Conservation (phyloP, 2,888 invertebrate genomes). For the Drosophila vallismaia region DNA sequence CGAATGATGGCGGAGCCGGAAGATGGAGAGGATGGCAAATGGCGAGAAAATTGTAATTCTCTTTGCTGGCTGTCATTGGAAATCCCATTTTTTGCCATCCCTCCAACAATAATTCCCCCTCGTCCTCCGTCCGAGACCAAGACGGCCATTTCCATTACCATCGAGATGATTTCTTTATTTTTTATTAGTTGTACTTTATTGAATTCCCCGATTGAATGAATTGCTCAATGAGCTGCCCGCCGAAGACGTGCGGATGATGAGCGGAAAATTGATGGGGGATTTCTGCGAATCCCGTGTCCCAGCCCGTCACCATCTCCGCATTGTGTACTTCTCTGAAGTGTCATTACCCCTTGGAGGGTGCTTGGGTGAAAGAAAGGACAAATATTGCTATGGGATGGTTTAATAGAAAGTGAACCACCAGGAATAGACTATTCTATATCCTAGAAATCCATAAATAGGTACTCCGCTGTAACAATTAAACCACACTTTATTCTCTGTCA, state of each 20-base stretch:
- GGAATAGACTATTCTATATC: neutral
- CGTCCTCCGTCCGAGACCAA: slow-evolving; percentile 38
- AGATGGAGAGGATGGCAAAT: slow-evolving; percentile 52
- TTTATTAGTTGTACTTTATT: slow-evolving; percentile 79
- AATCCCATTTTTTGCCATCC: slow-evolving; percentile 9
- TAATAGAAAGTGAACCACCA: neutral
- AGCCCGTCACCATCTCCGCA: neutral
- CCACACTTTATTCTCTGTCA: neutral
- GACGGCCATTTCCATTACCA: slow-evolving; percentile 55
- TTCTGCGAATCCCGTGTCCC: slow-evolving; percentile 2
- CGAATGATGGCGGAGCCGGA: slow-evolving; percentile 60
- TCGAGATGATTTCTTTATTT: slow-evolving; percentile 43
- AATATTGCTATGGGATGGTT: neutral
- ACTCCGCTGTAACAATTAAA: neutral
- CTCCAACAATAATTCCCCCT: slow-evolving; percentile 2
- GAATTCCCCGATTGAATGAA: slow-evolving; percentile 77
- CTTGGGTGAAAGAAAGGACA: neutral
- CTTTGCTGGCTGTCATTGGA: slow-evolving; percentile 50
- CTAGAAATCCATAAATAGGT: neutral
- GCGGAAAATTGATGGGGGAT: slow-evolving; percentile 34
- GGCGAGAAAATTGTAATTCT: slow-evolving; percentile 79
- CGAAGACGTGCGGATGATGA: slow-evolving; percentile 39
- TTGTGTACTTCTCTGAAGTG: neutral
- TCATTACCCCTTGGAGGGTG: neutral
- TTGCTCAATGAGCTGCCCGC: slow-evolving; percentile 69